Conservation (phyloP, 2,797 vertebrate species). For the Chiloscyllium punctatum region DNA sequence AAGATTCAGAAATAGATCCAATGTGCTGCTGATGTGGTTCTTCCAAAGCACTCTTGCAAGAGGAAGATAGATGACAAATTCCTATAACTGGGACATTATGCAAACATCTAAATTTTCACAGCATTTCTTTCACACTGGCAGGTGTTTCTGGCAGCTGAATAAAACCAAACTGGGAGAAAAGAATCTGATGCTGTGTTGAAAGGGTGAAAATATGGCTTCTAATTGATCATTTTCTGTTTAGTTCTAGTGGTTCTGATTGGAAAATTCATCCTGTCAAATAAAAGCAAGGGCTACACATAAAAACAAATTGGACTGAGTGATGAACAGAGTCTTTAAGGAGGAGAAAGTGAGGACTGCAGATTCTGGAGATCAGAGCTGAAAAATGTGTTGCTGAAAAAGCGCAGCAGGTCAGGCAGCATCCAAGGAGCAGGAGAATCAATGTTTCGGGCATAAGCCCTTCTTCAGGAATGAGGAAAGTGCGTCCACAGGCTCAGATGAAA, state of each 20-base stretch:
- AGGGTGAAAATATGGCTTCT: background rate
- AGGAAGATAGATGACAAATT: background rate
- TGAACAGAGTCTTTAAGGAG: background rate
- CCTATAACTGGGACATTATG: background rate
- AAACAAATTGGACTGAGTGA: background rate
- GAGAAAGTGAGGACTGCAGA: no score
- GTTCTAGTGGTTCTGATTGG: background rate
- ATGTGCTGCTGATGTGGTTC: background rate
- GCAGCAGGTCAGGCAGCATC: no score
- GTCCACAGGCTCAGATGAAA: no score
- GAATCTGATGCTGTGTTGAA: background rate
- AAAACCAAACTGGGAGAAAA: background rate
- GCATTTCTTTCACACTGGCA: background rate
- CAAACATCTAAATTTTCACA: background rate
- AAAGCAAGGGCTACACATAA: background rate
- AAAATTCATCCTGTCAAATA: background rate
- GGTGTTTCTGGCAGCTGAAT: background rate
- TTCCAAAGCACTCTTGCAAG: background rate
- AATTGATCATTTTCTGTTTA: background rate
- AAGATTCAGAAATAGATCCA: background rate
- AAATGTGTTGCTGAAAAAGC: no score
- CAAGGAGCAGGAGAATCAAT: no score
- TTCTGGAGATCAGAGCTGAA: no score
- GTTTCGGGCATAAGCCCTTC: no score
- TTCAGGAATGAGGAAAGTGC: no score